Evolutionary conservation across 2,113 vertebrate genomes (phyloP).

Genomic region (Pipa parva): DNA sequence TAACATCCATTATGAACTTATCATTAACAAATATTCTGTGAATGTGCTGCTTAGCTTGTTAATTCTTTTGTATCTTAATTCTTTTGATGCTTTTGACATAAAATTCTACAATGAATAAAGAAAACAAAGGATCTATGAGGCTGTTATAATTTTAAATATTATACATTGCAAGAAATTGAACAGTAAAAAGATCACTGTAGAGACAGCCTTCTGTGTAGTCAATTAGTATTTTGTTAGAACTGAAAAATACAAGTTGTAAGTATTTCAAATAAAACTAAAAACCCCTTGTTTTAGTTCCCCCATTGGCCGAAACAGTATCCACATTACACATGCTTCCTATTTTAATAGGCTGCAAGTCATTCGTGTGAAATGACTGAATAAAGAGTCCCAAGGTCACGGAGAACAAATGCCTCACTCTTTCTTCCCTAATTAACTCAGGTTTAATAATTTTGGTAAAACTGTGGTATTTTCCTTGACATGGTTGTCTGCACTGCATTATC

Average conservation of each 20-base stretch:
- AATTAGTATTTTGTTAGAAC: too few relatives aligned
- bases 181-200: too few relatives aligned
- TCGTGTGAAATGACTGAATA: conserved; percentile 30
- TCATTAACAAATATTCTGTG: too few relatives aligned
- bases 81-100: too few relatives aligned
- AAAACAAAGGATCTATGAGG: too few relatives aligned
- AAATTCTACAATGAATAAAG: too few relatives aligned
- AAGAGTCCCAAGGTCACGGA: conserved; percentile 9
- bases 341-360: conserved; percentile 36
- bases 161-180: too few relatives aligned
- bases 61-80: too few relatives aligned
- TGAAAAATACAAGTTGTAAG: conserved; percentile 24
- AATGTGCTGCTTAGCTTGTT: too few relatives aligned
- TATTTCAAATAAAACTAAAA: conserved; percentile 15
- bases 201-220: too few relatives aligned
- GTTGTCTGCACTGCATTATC: neutral
- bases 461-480: neutral
- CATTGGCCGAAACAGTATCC: conserved; percentile 33
- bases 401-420: conserved; percentile 25
- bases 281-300: conserved; percentile 25
- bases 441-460: conserved; percentile 13
- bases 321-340: conserved; percentile 38
- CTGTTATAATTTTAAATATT: too few relatives aligned
- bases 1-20: too few relatives aligned
- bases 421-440: conserved; percentile 15